Conservation (phyloP, 2,113 vertebrate species). For the Petromus typicus region DNA sequence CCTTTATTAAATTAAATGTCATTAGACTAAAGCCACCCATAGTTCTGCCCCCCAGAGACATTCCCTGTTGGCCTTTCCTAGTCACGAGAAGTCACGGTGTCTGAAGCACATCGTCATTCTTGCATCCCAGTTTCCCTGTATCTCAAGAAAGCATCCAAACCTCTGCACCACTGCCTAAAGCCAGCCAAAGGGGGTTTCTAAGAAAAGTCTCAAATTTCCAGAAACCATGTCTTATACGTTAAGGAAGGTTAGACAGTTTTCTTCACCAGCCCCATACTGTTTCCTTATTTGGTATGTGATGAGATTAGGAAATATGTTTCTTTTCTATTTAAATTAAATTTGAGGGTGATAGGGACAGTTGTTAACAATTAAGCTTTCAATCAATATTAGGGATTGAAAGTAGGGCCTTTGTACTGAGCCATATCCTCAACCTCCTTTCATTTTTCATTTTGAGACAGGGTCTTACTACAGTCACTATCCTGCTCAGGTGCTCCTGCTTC, state of each 20-base stretch:
- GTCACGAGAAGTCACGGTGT: neutral
- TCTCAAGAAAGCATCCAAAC: slow-evolving; percentile 11
- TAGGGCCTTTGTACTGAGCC: neutral
- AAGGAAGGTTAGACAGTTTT: slow-evolving; percentile 40
- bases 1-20: slow-evolving; percentile 39
- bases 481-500: neutral
- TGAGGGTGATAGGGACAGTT: neutral
- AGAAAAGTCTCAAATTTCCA: slow-evolving; percentile 44
- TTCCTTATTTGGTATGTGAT: slow-evolving; percentile 44
- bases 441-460: neutral
- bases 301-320: slow-evolving; percentile 41
- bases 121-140: neutral
- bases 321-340: slow-evolving; percentile 57
- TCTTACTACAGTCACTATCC: neutral
- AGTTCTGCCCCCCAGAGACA: neutral
- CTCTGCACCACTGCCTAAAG: neutral
- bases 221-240: slow-evolving; percentile 21
- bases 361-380: neutral
- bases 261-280: neutral
- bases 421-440: neutral
- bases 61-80: neutral
- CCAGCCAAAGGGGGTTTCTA: slow-evolving; percentile 10
- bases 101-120: neutral
- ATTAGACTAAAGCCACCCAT: slow-evolving; percentile 37
- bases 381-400: neutral